Evolutionary conservation across 2,797 vertebrate species (phyloP).

Genomic region (Carcharodon carcharias): DNA sequence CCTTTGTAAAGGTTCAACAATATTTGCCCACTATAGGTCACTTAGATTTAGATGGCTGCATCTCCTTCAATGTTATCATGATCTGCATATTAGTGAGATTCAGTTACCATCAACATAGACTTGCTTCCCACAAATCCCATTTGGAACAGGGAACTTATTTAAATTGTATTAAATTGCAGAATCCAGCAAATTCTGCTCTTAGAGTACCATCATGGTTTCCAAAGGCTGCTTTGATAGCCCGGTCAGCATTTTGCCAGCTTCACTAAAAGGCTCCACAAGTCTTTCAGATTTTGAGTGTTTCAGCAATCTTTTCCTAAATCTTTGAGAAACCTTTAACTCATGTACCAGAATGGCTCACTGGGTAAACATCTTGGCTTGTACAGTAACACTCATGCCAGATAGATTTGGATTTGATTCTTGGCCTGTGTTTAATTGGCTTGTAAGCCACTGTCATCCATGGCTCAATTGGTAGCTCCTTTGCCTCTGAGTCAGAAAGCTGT

Average conservation of each 20-base stretch:
- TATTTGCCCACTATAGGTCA: background rate
- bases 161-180: background rate
- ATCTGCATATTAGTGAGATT: background rate
- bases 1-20: background rate
- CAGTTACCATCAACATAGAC: background rate
- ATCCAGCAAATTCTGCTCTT: background rate
- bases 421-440: background rate
- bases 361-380: background rate
- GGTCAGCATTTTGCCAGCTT: background rate
- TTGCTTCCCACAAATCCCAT: background rate
- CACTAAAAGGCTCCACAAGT: background rate
- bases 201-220: background rate
- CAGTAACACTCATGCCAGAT: background rate
- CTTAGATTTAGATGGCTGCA: background rate
- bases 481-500: background rate
- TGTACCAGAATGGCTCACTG: background rate
- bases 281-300: background rate
- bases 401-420: background rate
- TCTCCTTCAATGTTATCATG: background rate
- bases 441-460: background rate
- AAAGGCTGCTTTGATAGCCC: background rate
- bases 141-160: background rate
- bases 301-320: background rate
- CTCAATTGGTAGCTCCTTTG: background rate
- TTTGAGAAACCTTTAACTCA: background rate